Evolutionary conservation across 2,888 invertebrate genomes (phyloP).

Genomic region (Andrena camellia): DNA sequence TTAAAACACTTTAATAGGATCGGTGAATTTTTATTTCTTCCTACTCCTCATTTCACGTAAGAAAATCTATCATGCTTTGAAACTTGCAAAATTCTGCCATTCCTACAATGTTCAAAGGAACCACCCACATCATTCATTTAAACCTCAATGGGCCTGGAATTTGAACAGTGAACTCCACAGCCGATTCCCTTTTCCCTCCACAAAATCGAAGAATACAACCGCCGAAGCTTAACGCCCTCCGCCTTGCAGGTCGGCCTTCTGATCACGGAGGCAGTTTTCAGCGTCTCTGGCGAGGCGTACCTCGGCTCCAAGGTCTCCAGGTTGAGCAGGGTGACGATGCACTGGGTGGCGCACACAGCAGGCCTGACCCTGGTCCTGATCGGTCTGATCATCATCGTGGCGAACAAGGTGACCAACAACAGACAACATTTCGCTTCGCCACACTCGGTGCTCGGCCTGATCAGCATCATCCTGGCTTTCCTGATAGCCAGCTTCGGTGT

Average conservation of each 20-base stretch:
- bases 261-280: conserved; percentile 78
- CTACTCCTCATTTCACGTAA: too few relatives aligned
- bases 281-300: conserved; percentile 80
- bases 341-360: conserved; percentile 79
- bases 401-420: conserved; percentile 72
- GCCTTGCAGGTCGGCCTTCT: conserved; percentile 76
- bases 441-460: conserved; percentile 79
- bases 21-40: too few relatives aligned
- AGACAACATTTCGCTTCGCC: conserved; percentile 74
- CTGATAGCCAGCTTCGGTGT: conserved; percentile 76
- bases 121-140: background rate
- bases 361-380: conserved; percentile 75
- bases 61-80: too few relatives aligned
- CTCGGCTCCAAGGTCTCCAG: conserved; percentile 73
- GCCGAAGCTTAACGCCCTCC: background rate
- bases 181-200: too few relatives aligned
- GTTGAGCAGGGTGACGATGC: conserved; percentile 75
- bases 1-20: too few relatives aligned
- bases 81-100: too few relatives aligned
- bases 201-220: background rate
- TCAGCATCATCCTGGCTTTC: conserved; percentile 74
- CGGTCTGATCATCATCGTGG: conserved; percentile 77
- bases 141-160: too few relatives aligned
- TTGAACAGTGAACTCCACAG: too few relatives aligned
- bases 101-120: too few relatives aligned